Evolutionary conservation across 1,140 invertebrate species (phyloP).

Genomic region (Calycopis cecrops): DNA sequence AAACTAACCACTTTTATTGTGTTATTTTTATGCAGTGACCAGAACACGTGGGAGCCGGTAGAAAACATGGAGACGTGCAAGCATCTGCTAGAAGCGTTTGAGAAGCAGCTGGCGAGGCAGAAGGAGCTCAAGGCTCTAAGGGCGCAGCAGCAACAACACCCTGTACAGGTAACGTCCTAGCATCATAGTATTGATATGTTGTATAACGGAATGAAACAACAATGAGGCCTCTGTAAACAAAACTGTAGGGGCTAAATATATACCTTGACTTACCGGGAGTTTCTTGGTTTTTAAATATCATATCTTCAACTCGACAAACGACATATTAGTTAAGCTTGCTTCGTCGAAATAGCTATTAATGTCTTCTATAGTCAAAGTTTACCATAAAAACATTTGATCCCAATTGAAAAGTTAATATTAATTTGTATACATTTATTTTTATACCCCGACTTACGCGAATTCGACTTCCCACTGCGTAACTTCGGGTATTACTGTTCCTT

Average conservation of each 20-base stretch:
- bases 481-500: not conserved
- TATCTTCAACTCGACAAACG: no score
- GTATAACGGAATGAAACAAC: not conserved
- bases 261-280: no score
- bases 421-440: no score
- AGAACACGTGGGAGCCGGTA: constrained; percentile 88
- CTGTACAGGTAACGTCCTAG: constrained; percentile 39
- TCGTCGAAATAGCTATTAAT: no score
- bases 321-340: no score
- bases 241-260: no score
- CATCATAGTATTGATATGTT: not conserved
- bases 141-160: constrained; percentile 58
- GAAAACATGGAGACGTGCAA: constrained; percentile 84
- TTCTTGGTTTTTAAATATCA: not conserved
- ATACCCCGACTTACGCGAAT: no score
- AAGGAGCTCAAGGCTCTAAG: constrained; percentile 81
- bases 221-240: no score
- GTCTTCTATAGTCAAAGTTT: no score
- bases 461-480: no score
- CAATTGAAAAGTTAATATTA: no score
- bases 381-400: no score
- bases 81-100: constrained; percentile 85
- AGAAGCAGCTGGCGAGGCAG: constrained; percentile 84
- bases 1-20: not conserved
- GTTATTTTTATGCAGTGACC: constrained; percentile 70